Percentiles rank a stretch among this genome's conserved stretches.
Evolutionary conservation across 2,113 vertebrate species (phyloP).

Genomic region (Colius striatus): DNA sequence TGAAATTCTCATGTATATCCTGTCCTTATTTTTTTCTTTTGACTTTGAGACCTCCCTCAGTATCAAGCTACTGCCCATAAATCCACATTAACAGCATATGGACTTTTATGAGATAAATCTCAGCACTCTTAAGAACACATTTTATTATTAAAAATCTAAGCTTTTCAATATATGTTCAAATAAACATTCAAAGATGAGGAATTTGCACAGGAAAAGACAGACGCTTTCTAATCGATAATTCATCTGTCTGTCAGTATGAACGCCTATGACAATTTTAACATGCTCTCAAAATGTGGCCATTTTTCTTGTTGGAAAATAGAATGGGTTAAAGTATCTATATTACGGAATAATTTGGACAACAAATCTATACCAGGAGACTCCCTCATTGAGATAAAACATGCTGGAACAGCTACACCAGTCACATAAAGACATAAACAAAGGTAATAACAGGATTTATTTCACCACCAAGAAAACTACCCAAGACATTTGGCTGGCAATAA

Average conservation of each 20-base stretch:
- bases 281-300: background rate
- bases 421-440: background rate
- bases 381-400: background rate
- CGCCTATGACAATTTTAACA: background rate
- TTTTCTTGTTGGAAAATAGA: background rate
- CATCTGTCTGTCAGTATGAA: background rate
- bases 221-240: background rate
- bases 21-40: background rate
- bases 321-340: background rate
- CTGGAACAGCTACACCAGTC: background rate
- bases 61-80: background rate
- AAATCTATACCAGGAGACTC: background rate
- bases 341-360: background rate
- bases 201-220: background rate
- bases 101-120: constrained; percentile 4
- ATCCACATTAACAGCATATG: background rate
- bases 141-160: background rate
- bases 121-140: background rate
- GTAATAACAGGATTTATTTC: background rate
- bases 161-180: background rate
- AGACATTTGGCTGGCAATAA: background rate
- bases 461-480: background rate
- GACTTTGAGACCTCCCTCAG: background rate
- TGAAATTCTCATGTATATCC: background rate
- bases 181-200: background rate